Evolutionary conservation across 2,113 vertebrate genomes (phyloP).

Genomic region (Peromyscus polionotus): DNA sequence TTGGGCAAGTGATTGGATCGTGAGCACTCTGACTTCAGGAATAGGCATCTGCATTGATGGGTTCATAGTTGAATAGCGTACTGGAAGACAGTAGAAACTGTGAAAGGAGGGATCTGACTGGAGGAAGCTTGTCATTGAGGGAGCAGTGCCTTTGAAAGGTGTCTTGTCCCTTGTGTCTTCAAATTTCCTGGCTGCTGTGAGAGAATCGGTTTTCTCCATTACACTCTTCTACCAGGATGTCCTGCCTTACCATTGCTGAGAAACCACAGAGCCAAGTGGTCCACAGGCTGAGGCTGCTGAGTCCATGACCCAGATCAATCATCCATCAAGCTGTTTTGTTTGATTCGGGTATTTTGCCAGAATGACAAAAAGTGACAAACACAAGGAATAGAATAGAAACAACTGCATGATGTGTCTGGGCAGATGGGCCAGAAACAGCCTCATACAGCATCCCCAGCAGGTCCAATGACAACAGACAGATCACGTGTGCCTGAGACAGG

Average conservation of each 20-base stretch:
- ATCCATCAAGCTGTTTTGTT: neutral
- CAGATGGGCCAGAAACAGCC: neutral
- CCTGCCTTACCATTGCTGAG: neutral
- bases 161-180: neutral
- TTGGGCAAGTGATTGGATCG: neutral
- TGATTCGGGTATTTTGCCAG: neutral
- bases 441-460: no score
- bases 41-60: no score
- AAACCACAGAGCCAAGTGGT: neutral
- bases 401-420: neutral
- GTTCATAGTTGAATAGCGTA: neutral
- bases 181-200: neutral
- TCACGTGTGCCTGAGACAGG: neutral
- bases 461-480: neutral
- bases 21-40: neutral
- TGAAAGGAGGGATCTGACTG: neutral
- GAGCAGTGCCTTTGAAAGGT: neutral
- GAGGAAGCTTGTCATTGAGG: neutral
- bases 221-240: no score
- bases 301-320: no score
- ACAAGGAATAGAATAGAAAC: neutral
- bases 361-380: neutral
- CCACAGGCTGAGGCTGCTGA: neutral
- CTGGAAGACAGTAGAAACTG: neutral
- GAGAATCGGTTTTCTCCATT: neutral